A percentile compares a stretch with the other conserved stretches of the same genome.
phyloP scores from a whole-genome alignment of 2,113 vertebrate species.

The Arenaria interpres region DNA sequence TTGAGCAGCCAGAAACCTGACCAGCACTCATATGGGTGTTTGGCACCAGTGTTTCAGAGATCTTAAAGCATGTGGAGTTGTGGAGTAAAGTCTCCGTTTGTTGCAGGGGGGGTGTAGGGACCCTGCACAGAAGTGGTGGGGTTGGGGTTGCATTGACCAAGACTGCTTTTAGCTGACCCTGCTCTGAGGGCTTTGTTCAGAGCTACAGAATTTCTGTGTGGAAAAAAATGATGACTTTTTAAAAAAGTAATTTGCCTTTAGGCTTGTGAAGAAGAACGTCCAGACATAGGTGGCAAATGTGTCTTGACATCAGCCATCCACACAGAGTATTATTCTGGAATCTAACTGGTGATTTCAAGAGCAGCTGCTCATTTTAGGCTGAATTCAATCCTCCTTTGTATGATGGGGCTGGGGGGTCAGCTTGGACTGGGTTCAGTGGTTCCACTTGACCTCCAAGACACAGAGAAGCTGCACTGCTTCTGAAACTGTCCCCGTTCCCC shows the following conservation, averaged over 20 bases:
- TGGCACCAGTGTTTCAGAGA: not conserved
- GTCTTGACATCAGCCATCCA: not conserved
- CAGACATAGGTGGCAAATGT: not conserved
- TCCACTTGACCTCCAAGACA: not conserved
- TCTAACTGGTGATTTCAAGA: not conserved
- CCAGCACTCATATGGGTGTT: not conserved
- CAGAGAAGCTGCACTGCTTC: not conserved
- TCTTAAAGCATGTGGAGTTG: not conserved
- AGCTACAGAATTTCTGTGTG: not conserved
- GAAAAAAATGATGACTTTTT: not conserved
- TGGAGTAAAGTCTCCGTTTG: not conserved
- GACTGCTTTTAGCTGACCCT: not conserved
- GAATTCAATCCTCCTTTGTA: fast-evolving
- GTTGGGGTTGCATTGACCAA: not conserved
- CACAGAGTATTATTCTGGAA: not conserved
- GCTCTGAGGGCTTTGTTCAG: not conserved
- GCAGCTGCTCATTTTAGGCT: not conserved
- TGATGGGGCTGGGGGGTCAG: not conserved
- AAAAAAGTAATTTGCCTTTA: not conserved
- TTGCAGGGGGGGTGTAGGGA: not conserved
- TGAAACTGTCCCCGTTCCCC: not conserved
- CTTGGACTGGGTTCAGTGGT: fast-evolving
- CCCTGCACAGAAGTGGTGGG: not conserved
- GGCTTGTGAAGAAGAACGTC: not conserved
- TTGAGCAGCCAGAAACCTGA: constrained; percentile 39